These are phyloP conservation scores for Corbicula japonica DNA, from an alignment of 2,888 invertebrate genomes.

Conservation along the genomic window DNA sequence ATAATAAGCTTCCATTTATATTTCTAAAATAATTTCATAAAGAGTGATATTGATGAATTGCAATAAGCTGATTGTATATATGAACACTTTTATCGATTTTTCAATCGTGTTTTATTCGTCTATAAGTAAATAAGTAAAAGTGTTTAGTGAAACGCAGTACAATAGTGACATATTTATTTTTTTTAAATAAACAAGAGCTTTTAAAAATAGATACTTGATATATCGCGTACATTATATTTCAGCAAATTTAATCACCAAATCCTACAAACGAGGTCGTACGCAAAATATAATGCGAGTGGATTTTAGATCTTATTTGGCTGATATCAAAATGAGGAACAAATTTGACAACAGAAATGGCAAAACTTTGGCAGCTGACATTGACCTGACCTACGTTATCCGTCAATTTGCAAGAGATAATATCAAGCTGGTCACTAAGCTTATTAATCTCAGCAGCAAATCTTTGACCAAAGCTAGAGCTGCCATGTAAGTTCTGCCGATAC, in stretches of 20 bases:
- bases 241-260: constrained; percentile 55
- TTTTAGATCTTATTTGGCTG: constrained; percentile 54
- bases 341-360: constrained; percentile 55
- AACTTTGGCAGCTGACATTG: constrained; percentile 59
- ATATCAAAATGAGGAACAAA: constrained; percentile 59
- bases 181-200: no score
- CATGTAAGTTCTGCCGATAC: no score
- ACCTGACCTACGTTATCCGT: constrained; percentile 71
- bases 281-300: constrained; percentile 57
- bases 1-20: not conserved
- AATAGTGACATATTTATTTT: no score
- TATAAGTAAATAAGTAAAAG: no score
- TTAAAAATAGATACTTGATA: no score
- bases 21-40: not conserved
- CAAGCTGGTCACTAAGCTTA: constrained; percentile 70
- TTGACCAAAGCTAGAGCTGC: constrained; percentile 65
- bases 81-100: no score
- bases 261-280: constrained; percentile 48
- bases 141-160: no score
- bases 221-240: no score
- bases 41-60: no score
- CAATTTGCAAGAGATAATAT: constrained; percentile 69
- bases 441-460: constrained; percentile 69
- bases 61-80: no score
- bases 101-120: no score